Base-by-base conservation (phyloP, 2,797 vertebrate genomes). In the Bryconaethiops microstoma region DNA sequence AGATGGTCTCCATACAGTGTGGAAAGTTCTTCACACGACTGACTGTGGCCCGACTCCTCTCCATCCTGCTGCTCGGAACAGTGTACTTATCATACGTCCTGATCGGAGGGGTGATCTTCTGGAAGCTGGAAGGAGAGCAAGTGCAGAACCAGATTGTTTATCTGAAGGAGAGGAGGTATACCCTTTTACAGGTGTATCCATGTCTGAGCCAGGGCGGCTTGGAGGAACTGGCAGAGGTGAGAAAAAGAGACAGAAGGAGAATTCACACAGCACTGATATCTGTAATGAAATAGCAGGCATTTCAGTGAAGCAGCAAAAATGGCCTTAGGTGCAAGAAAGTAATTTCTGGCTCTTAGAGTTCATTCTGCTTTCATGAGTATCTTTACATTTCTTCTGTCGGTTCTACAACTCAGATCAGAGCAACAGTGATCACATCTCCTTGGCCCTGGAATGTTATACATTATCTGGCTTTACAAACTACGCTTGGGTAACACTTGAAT, bases 51-150 rank as follows among this genome's bases (percentile, higher is more conserved):
- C 77, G 85, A 25, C 78, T 94, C 7, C 91, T 93, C 19, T 92
- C 92, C 81, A 90, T 94, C 79, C 87, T 95, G n/a, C 4, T 93
- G 14, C 87, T 95, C 0, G 93, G 92, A 7, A 0, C 78, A 19
- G 10, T 92, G 40, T 95, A 95, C 17, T 40, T 92, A 69, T 8
- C 63, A 54, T 95, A 94, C 7, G 93, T 95, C 50, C 80, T 95
- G 76, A 85, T 92, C 0, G 94, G 94, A 0, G 94, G 94, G 16
- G 80, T 91, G 25, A 3, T 94, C 77, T 95, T 95, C 82, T 95
- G 94, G 94, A 89, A 90, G 81, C 62, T 95, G 83, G 94, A 95
- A 78, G 93, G 94, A 29, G 84, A 90, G 0, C 78, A 88, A 0
- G 90, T 91, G 10, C 0, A n/a, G 45, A 84, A 84, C 77, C 88